Evolutionary conservation across 2,888 invertebrate genomes (phyloP), one percentile per base, ranked within the genome.

Genomic region (Agrochola litura): DNA sequence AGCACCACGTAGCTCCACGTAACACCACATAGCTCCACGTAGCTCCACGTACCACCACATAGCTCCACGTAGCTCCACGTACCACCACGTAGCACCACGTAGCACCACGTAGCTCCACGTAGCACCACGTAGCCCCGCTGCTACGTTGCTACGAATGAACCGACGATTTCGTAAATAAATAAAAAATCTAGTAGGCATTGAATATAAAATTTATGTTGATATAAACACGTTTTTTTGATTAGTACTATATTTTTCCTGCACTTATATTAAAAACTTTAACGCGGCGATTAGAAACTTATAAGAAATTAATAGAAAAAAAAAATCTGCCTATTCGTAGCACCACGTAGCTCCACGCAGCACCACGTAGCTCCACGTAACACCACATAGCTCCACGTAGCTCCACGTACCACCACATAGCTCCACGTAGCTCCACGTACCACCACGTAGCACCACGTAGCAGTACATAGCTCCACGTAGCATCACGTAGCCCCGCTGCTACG

Each of bases 1-100:
- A 56, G 46, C 12, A 16, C 49, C 16, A 49, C 16, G 19, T 52
- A 52, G 52, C 52, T 6, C 49, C 19, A 49, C 46, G 61, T 76
- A 63, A 63, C 61, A 6, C 63, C n/a, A 63, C 75, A 30, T 63
- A 75, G 66, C 25, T 14, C 37, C n/a, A 46, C 56, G 25, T 63
- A 54, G 46, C 16, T 2, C 12, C 12, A 46, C 12, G 46, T 46
- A 46, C 12, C 46, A 3, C 46, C 46, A 46, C 37, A 4, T 37
- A 37, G 4, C 37, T 5, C 37, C 37, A 37, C 5, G 37, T 5
- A 37, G 37, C 37, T 3, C 37, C 37, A 37, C 37, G 37, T 37
- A 37, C 2, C 37, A 37, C 37, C 37, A 37, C 37, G 37, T 37
- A 37, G 37, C 37, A 2, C 37, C 37, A 37, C 37, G 37, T 37